Evolutionary conservation across 2,113 vertebrate genomes (phyloP).

Genomic region (Hipposideros armiger): DNA sequence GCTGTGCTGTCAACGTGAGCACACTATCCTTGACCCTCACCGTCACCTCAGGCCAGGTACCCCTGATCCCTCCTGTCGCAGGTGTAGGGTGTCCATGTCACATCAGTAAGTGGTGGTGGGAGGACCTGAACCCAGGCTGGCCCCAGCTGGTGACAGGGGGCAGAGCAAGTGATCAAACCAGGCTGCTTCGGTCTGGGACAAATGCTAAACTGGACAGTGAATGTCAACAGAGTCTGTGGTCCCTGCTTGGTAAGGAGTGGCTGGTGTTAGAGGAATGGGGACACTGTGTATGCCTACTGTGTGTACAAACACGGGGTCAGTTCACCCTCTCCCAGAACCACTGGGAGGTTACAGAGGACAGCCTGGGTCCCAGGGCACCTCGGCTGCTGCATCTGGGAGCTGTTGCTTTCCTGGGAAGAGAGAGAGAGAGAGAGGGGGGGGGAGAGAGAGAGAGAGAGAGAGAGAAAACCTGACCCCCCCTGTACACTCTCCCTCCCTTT

Average conservation of each 20-base stretch:
- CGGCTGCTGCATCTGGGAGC: not conserved
- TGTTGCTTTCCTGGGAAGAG: not conserved
- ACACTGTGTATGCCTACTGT: not conserved
- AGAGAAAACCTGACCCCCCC: not conserved
- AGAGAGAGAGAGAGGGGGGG: not conserved
- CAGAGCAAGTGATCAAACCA: not conserved
- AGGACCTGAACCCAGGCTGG: not conserved
- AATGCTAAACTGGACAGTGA: not conserved
- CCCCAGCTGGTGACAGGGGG: not conserved
- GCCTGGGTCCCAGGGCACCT: not conserved
- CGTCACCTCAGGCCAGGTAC: too few species aligned
- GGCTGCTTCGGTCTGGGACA: not conserved
- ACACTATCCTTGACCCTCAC: not conserved
- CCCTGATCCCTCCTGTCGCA: too few species aligned
- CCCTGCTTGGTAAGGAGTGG: not conserved
- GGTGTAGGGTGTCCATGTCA: rapidly evolving
- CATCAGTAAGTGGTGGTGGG: not conserved
- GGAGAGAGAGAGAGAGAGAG: not conserved
- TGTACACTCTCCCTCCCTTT: rapidly evolving
- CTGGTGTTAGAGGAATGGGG: not conserved
- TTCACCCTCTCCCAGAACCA: not conserved
- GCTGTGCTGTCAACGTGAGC: rapidly evolving
- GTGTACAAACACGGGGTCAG: rapidly evolving
- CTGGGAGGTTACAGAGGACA: not conserved
- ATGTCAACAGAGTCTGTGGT: not conserved